phyloP scores from a whole-genome alignment of 37 sponge, comb jelly and placozoan genomes.

The Lycopodina hypogea region DNA sequence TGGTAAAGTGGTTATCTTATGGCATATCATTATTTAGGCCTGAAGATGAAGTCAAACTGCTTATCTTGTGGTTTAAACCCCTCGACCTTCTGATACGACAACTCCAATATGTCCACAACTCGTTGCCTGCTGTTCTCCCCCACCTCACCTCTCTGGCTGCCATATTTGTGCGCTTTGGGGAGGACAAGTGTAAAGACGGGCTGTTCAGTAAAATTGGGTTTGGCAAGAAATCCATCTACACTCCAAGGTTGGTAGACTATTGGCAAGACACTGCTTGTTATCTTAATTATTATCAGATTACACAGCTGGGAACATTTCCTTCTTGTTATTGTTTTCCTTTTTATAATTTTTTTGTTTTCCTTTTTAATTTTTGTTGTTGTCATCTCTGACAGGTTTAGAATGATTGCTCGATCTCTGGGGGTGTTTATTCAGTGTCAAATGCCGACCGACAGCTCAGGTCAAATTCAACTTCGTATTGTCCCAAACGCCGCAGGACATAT shows the following conservation, averaged over 20 bases:
- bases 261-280: no score
- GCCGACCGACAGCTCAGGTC: constrained; percentile 54
- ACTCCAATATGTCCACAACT: constrained; percentile 32
- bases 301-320: neutral
- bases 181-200: constrained; percentile 84
- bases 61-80: constrained; percentile 76
- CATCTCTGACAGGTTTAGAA: constrained; percentile 71
- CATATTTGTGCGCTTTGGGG: constrained; percentile 49
- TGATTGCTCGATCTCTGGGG: constrained; percentile 61
- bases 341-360: no score
- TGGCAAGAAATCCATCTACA: constrained; percentile 74
- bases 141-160: constrained; percentile 49
- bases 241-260: constrained; percentile 56
- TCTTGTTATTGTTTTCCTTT: neutral
- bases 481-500: constrained; percentile 71
- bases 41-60: constrained; percentile 46
- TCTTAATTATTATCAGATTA: neutral
- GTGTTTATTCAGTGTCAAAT: constrained; percentile 66
- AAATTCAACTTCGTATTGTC: constrained; percentile 43
- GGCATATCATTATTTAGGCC: neutral
- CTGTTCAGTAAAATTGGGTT: constrained; percentile 83
- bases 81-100: constrained; percentile 65
- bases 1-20: no score
- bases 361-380: no score
- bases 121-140: constrained; percentile 27